phyloP scores from a whole-genome alignment of 2,113 vertebrate species.

The Paramisgurnus dabryanus region DNA sequence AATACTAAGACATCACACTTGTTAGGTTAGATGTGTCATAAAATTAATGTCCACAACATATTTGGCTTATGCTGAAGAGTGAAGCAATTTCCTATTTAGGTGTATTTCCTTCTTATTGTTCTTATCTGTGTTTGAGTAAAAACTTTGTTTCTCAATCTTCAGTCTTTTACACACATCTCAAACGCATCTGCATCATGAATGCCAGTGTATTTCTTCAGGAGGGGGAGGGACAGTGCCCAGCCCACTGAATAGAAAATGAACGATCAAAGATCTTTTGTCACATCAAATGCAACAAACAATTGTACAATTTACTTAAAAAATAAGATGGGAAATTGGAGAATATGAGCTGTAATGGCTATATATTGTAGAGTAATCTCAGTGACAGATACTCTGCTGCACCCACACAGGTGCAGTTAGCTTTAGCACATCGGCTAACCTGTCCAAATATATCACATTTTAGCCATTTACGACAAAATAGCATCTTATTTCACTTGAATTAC shows the following conservation, averaged over 20 bases:
- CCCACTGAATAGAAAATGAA: neutral
- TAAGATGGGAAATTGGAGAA: neutral
- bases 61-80: neutral
- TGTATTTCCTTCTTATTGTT: neutral
- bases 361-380: neutral
- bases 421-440: conserved; percentile 26
- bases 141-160: neutral
- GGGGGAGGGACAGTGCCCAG: neutral
- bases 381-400: neutral
- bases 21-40: neutral
- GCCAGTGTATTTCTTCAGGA: neutral
- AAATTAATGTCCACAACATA: neutral
- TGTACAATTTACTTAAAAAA: neutral
- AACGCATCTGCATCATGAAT: neutral
- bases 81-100: neutral
- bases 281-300: neutral
- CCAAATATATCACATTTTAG: neutral
- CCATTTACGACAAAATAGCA: neutral
- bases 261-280: neutral
- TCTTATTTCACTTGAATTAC: neutral
- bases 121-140: neutral
- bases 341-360: neutral
- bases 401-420: conserved; percentile 39
- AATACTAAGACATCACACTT: neutral
- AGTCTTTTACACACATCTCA: neutral